Evolutionary conservation across 1,140 invertebrate genomes (phyloP).

Genomic region (Psilanteris sp.): DNA sequence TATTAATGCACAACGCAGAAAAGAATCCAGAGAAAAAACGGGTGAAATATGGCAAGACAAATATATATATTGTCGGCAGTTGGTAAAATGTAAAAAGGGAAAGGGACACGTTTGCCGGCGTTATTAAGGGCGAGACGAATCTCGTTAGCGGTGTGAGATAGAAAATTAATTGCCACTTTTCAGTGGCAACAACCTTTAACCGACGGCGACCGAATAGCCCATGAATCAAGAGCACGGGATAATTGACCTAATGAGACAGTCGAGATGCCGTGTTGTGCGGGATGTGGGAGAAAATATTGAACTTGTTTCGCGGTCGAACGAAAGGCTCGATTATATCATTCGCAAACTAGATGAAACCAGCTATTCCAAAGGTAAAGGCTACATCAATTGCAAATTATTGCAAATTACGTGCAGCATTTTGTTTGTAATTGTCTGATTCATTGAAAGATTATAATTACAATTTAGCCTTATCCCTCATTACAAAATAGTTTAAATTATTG

Average conservation of each 20-base stretch:
- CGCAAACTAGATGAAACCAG: no score
- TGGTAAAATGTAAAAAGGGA: constrained; percentile 45
- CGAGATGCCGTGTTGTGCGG: constrained; percentile 16
- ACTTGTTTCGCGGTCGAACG: constrained; percentile 10
- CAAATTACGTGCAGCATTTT: no score
- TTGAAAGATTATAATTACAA: no score
- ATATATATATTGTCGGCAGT: constrained; percentile 43
- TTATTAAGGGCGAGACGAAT: constrained; percentile 62
- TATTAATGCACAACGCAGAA: constrained; percentile 13
- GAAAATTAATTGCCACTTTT: constrained; percentile 62
- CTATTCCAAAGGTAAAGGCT: no score
- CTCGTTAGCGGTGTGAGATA: constrained; percentile 55
- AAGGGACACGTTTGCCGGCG: constrained; percentile 24
- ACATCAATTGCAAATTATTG: no score
- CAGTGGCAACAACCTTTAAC: constrained; percentile 42
- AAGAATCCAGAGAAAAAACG: constrained; percentile 14
- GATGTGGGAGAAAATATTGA: constrained; percentile 52
- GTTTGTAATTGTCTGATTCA: no score
- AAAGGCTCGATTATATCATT: constrained; percentile 37
- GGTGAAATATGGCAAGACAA: constrained; percentile 45
- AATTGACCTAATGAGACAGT: constrained; percentile 61
- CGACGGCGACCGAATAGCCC: constrained; percentile 29
- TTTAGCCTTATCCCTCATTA: no score
- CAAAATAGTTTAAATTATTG: no score
- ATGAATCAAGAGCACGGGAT: constrained; percentile 51